Evolutionary conservation across 2,113 vertebrate species (phyloP).

Genomic region (Tachysurus vachellii): DNA sequence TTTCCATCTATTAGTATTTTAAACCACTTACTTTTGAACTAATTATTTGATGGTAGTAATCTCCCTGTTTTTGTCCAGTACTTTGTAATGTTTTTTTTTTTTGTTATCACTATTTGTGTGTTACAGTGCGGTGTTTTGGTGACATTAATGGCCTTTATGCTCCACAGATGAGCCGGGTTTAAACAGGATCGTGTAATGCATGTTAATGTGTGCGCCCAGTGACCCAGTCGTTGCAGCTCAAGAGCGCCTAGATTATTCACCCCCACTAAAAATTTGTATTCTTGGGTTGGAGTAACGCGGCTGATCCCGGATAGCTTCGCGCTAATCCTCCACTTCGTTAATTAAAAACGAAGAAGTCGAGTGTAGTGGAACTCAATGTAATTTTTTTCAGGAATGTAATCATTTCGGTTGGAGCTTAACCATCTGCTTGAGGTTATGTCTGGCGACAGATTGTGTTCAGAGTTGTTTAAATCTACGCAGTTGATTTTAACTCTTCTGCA

Average conservation of each 20-base stretch:
- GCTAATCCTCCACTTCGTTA: constrained; percentile 88
- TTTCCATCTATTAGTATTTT: background rate
- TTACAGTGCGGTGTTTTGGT: constrained; percentile 11
- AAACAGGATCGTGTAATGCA: constrained; percentile 74
- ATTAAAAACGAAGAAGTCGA: constrained; percentile 84
- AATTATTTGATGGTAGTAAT: background rate
- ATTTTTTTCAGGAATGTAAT: constrained; percentile 82
- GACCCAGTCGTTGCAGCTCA: constrained; percentile 48
- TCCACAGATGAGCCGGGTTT: constrained; percentile 54
- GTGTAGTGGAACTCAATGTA: constrained; percentile 80
- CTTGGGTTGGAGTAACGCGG: constrained; percentile 75
- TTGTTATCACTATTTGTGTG: background rate
- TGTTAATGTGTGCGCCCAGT: constrained; percentile 72
- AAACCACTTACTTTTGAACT: background rate
- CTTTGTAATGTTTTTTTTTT: background rate
- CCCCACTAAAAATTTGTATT: constrained; percentile 78
- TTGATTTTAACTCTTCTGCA: constrained; percentile 62
- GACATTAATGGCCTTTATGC: constrained; percentile 59
- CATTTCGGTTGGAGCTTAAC: constrained; percentile 91
- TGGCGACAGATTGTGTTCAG: constrained; percentile 78
- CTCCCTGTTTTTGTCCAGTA: background rate
- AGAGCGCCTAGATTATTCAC: constrained; percentile 74
- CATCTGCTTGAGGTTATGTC: constrained; percentile 94
- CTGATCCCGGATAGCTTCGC: constrained; percentile 84
- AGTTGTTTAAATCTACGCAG: constrained; percentile 75